Conservation (phyloP, 2,888 invertebrate species). For the Choristoneura rosaceana region DNA sequence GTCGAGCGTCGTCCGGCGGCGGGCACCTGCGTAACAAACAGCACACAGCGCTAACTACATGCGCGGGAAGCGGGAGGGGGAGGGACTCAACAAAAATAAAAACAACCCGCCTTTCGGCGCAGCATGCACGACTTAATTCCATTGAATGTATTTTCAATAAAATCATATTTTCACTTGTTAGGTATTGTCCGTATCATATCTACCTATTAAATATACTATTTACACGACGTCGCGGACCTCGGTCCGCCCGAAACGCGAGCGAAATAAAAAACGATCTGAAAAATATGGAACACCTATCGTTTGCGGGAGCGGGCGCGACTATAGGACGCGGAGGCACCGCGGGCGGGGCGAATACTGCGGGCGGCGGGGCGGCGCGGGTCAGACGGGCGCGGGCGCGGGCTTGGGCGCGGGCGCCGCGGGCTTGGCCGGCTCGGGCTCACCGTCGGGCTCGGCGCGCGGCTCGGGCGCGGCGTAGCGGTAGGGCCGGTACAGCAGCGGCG, state of each 20-base stretch:
- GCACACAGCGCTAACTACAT: conserved; percentile 63
- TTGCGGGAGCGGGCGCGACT: conserved; percentile 82
- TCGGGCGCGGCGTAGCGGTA: conserved; percentile 62
- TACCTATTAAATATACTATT: conserved; percentile 81
- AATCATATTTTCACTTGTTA: conserved; percentile 83
- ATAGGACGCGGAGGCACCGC: conserved; percentile 73
- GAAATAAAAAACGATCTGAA: conserved; percentile 67
- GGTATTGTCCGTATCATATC: conserved; percentile 84
- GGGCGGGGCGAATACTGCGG: conserved; percentile 13
- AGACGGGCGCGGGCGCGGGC: conserved; percentile 49
- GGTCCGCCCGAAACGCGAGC: conserved; percentile 68
- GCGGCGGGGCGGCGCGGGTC: conserved; percentile 44
- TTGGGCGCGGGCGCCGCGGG: conserved; percentile 51
- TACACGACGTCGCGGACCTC: conserved; percentile 59
- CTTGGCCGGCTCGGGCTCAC: conserved; percentile 34
- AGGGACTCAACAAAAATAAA: conserved; percentile 65
- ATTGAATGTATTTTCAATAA: conserved; percentile 83
- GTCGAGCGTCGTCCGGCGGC: neutral
- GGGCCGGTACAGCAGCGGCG: conserved; percentile 52
- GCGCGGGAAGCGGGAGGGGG: conserved; percentile 58
- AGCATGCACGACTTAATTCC: conserved; percentile 78
- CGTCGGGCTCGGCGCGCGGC: conserved; percentile 43
- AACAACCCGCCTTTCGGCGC: conserved; percentile 50
- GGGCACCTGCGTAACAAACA: neutral
- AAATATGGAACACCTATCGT: conserved; percentile 83